Evolutionary conservation across 2,797 vertebrate genomes (phyloP).

Genomic region (Lindbergichthys nudifrons): DNA sequence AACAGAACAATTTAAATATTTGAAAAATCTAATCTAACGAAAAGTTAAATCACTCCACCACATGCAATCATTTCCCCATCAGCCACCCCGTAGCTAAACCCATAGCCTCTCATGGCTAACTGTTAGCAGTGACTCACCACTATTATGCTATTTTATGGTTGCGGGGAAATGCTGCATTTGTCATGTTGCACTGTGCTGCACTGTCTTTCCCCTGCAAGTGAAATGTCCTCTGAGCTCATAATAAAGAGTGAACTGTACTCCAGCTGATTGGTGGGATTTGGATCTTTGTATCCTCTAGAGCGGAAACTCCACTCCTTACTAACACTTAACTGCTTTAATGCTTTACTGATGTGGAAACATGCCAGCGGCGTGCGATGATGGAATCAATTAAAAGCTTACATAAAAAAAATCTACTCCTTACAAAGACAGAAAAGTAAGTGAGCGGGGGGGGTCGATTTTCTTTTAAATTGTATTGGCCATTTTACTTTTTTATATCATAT

Average conservation of each 20-base stretch:
- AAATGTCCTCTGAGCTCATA: conserved; percentile 28
- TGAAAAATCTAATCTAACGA: neutral
- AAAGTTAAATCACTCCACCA: conserved; percentile 7
- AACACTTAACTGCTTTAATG: conserved; percentile 12
- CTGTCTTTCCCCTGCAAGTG: conserved; percentile 23
- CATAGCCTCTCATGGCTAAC: conserved; percentile 13
- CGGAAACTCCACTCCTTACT: conserved; percentile 30
- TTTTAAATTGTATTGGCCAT: no score
- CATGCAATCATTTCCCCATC: neutral
- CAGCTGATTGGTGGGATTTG: conserved; percentile 50
- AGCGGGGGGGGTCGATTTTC: neutral
- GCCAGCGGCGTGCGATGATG: conserved; percentile 37
- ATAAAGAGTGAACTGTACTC: conserved; percentile 42
- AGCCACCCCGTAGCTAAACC: conserved; percentile 19
- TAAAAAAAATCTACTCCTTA: conserved; percentile 30
- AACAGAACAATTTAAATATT: neutral
- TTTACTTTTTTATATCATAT: no score
- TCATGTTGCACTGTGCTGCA: conserved; percentile 22
- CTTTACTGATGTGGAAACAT: conserved; percentile 45
- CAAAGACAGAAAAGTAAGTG: conserved; percentile 28
- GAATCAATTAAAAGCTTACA: conserved; percentile 63
- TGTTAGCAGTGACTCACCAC: conserved; percentile 23
- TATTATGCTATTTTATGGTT: conserved; percentile 32
- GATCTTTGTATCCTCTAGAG: conserved; percentile 31
- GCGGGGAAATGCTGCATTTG: conserved; percentile 38